Evolutionary conservation across 2,113 vertebrate genomes (phyloP), one percentile per base, ranked within the genome.

Genomic region (Rhinoderma darwinii): DNA sequence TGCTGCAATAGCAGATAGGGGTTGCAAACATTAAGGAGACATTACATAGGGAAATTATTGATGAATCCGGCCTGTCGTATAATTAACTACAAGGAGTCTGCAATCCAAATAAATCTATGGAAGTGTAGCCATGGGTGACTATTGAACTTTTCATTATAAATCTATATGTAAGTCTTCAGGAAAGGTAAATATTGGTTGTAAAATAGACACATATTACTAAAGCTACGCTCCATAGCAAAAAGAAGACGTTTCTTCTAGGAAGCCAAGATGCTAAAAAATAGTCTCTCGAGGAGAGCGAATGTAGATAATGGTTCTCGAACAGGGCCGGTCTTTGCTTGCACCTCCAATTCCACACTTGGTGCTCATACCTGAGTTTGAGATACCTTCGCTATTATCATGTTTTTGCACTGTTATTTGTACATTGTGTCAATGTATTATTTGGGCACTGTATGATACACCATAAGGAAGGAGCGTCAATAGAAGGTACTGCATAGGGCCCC

Each of bases 81-180:
- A 25, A 73, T 73, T 41, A 74, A 74, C 43, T 44, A 17, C 39
- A 54, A 20, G 17, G 44, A 51, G 54, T 78, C 44, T 35, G 76
- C 44, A 10, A 32, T 51, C 44, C 75, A 17, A 14, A 78, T 35
- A 78, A 78, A 54, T 78, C 47, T 32, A 35, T 56, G 50, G 30
- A 22, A 8, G 30, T 51, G 47, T 35, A 10, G 73, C 39, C 73
- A 15, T 4, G 25, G 39, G 73, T 44, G 41, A 47, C 41, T 44
- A 74, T 25, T 74, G 72, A 75, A 75, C 73, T 75, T 75, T 75
- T 25, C 76, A 56, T 56, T 78, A 78, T 32, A n/a, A 35, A 56
- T 20, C 17, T 17, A 78, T 78, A 32, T 54, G 17, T 56, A 27
- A 5, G 30, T 56, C 11, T 43, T 74, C 20, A 39, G 18, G 25